These are phyloP conservation scores for Aegithalos caudatus DNA, from an alignment of 2,113 vertebrate species.

Conservation along the genomic window DNA sequence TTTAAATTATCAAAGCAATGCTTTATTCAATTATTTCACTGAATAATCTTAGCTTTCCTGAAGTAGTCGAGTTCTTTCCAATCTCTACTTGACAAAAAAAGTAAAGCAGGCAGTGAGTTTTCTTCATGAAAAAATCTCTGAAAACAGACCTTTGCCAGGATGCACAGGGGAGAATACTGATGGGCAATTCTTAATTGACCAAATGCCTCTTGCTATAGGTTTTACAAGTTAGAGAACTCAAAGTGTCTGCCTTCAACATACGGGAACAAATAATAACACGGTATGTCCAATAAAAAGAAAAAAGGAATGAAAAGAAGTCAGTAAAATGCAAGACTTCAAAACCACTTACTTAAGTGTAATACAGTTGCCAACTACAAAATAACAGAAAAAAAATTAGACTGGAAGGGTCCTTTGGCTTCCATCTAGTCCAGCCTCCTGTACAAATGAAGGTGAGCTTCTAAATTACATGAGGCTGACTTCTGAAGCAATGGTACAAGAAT, in stretches of 20 bases:
- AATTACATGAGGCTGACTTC: neutral
- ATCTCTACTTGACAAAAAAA: neutral
- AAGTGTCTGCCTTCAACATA: neutral
- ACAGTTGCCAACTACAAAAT: neutral
- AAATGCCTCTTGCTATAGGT: neutral
- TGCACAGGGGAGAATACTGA: neutral
- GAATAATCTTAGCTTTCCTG: neutral
- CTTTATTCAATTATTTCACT: neutral
- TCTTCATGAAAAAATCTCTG: neutral
- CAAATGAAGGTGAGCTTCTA: neutral
- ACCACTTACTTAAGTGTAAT: neutral
- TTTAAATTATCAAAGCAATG: neutral
- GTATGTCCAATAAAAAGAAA: neutral
- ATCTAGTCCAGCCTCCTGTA: neutral
- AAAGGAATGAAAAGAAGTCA: neutral
- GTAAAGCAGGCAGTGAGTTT: neutral
- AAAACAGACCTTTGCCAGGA: neutral
- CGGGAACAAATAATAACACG: accelerated
- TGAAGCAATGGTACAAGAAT: neutral
- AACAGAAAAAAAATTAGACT: neutral
- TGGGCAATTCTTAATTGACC: neutral
- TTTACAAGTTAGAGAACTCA: neutral
- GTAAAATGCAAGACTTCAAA: neutral
- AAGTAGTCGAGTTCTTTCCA: neutral
- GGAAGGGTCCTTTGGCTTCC: neutral